A percentile compares a stretch with the other conserved stretches of the same genome.
These are phyloP conservation scores for Prunella fulvescens DNA, from an alignment of 2,113 vertebrate genomes.

Conservation along the genomic window DNA sequence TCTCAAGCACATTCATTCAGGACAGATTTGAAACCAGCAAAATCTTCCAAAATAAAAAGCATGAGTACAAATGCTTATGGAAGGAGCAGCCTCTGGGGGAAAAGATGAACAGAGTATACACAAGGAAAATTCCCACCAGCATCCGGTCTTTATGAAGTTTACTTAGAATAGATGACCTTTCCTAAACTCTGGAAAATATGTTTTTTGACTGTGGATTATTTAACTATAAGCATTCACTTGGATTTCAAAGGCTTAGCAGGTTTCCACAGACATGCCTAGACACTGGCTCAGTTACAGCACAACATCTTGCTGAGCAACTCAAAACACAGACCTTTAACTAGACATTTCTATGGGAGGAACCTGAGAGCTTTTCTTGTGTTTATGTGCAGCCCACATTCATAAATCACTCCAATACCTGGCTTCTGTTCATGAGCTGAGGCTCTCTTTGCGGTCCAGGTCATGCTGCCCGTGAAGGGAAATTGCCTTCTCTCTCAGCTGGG, in stretches of 20 bases:
- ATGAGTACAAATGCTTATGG: neutral
- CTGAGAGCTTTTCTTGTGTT: neutral
- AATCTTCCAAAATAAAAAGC: neutral
- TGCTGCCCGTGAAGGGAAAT: rapidly evolving
- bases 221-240: neutral
- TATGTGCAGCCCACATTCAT: neutral
- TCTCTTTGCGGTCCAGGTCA: neutral
- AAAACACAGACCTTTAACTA: neutral
- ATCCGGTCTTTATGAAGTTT: neutral
- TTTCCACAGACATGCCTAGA: neutral
- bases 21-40: neutral
- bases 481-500: neutral
- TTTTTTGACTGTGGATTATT: neutral
- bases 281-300: neutral
- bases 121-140: neutral
- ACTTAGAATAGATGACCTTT: neutral
- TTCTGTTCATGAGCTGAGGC: neutral
- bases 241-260: neutral
- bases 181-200: neutral
- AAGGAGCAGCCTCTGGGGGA: neutral
- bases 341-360: neutral
- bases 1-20: neutral
- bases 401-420: neutral
- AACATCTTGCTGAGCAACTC: neutral
- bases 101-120: neutral